A percentile compares a stretch with the other conserved stretches of the same genome.
These are phyloP conservation scores for Thermophis baileyi DNA, from an alignment of 2,113 vertebrate genomes.

Conservation along the genomic window DNA sequence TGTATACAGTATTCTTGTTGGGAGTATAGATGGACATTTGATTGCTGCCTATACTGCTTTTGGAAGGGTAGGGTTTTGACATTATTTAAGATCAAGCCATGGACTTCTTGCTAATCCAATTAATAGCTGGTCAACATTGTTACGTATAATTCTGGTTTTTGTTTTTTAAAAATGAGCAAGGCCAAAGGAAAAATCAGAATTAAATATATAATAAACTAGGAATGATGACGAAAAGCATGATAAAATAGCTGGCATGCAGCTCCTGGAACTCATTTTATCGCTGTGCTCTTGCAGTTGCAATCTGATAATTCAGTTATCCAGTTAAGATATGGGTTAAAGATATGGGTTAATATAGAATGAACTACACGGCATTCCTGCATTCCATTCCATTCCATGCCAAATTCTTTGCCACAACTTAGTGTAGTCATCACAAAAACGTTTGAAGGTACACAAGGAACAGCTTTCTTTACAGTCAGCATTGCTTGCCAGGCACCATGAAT, in stretches of 20 bases:
- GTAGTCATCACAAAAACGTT: neutral
- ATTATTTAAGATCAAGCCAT: neutral
- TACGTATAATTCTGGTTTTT: neutral
- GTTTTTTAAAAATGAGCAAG: neutral
- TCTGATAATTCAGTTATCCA: neutral
- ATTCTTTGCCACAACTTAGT: conserved; percentile 22
- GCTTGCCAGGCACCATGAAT: neutral
- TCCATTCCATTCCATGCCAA: neutral
- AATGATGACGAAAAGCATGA: neutral
- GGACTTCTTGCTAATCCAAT: neutral
- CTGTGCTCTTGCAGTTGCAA: neutral
- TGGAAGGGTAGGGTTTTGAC: neutral
- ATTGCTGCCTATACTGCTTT: neutral
- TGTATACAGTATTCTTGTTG: neutral
- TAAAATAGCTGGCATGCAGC: neutral
- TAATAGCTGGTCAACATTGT: neutral
- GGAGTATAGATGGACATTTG: neutral
- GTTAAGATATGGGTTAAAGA: neutral
- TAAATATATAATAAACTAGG: neutral
- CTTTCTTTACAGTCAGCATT: neutral
- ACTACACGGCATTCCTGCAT: neutral
- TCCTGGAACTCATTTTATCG: neutral
- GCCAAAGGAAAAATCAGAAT: neutral
- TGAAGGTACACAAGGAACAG: fast-evolving
- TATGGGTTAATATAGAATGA: neutral